Base-by-base conservation (phyloP, 53 echinoderm and acorn worm species). In the Paelopatides confundens region DNA sequence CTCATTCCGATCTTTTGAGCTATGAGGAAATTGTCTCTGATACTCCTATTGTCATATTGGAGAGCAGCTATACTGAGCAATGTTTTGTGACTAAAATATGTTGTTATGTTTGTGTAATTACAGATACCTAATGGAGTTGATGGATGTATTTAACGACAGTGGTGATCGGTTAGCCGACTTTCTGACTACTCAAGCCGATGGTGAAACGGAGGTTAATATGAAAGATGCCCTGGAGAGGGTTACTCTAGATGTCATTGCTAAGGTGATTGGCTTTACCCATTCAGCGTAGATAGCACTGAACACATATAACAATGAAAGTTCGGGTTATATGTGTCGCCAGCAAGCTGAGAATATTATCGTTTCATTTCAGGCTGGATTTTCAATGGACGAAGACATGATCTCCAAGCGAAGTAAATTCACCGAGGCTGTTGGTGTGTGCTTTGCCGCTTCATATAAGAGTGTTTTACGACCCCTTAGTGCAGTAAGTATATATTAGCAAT, bases 181-280 rank as follows among this genome's bases (percentile, higher is more conserved):
- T 29, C 69, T 95, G 10, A 43, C 33, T 32, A 65, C 65, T 21
- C 77, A 36, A 32, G 92, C 95, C 9, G 93, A 95, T 67, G 95
- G 95, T 18, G 76, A 95, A 64, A 91, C 95, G 4, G 91, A 85
- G 13, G 93, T 95, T 0, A 53, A 63, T 36, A 89, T 95, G 91
- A 31, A 50, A 66, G 87, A 93, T 51, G 91, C 89, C 30, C 70
- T 95, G 35, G 84, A 89, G 63, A 74, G 53, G 35, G 65, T 93
- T 24, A 95, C 95, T 1, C 78, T 95, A 0, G 95, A 95, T 69
- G 87, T 93, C 39, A 95, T 95, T 64, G 93, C 91, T 1, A 93
- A 93, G 89, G 95, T 93, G 58, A 77, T n/a, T n/a, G n/a, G n/a
- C n/a, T n/a, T n/a, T n/a, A n/a, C n/a, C n/a, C n/a, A n/a, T n/a